Evolutionary conservation across 2,888 invertebrate genomes (phyloP).

Genomic region (Agrypnus murinus): DNA sequence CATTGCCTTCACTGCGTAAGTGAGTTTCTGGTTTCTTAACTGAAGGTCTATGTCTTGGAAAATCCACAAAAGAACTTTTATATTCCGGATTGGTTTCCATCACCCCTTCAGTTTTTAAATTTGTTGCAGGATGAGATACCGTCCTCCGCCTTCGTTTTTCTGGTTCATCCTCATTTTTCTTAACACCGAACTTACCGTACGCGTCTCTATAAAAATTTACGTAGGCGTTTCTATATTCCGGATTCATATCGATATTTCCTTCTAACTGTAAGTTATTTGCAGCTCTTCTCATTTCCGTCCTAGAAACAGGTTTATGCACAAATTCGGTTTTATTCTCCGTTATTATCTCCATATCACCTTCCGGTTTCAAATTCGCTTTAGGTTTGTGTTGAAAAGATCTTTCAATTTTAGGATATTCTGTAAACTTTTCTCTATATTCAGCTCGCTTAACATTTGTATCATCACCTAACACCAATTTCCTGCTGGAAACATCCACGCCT

Average conservation of each 20-base stretch:
- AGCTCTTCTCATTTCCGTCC: constrained; percentile 64
- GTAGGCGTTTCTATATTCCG: constrained; percentile 70
- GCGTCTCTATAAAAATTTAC: constrained; percentile 59
- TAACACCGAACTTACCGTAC: constrained; percentile 39
- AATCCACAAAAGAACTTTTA: constrained; percentile 68
- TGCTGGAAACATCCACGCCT: constrained; percentile 37
- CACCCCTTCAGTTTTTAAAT: constrained; percentile 60
- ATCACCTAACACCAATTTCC: constrained; percentile 46
- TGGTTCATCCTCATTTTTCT: constrained; percentile 52
- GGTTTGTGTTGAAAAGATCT: constrained; percentile 50
- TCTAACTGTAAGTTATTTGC: constrained; percentile 68
- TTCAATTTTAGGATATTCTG: constrained; percentile 54
- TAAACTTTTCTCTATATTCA: constrained; percentile 66
- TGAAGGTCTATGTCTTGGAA: constrained; percentile 71
- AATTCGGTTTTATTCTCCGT: constrained; percentile 60
- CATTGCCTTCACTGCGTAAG: constrained; percentile 63
- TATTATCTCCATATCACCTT: constrained; percentile 55
- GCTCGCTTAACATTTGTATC: constrained; percentile 55
- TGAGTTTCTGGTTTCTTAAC: constrained; percentile 66
- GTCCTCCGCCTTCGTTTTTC: constrained; percentile 55
- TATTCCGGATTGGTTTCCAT: constrained; percentile 64
- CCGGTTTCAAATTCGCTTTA: constrained; percentile 61
- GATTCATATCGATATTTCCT: constrained; percentile 67
- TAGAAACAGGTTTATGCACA: constrained; percentile 55
- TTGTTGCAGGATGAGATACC: constrained; percentile 45